A percentile compares a stretch with the other conserved stretches of the same genome.
These are phyloP conservation scores for Alethe diademata DNA, from an alignment of 2,113 vertebrate genomes.

Conservation along the genomic window DNA sequence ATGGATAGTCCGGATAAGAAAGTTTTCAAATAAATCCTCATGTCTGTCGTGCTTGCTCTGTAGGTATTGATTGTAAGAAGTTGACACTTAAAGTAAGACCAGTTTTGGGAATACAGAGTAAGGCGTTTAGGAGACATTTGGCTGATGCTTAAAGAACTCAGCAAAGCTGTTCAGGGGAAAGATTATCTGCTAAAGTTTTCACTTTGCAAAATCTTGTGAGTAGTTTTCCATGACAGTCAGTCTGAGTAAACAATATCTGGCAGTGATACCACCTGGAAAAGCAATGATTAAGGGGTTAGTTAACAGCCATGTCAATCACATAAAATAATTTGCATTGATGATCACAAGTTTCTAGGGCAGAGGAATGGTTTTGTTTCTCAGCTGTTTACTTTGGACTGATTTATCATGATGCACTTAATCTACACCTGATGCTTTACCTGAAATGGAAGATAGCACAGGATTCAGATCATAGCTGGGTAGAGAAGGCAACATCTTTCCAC, in stretches of 20 bases:
- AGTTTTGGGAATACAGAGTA: neutral
- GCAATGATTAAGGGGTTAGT: neutral
- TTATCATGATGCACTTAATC: neutral
- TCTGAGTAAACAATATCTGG: neutral
- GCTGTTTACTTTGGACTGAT: neutral
- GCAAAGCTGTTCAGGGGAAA: neutral
- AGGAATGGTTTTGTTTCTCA: neutral
- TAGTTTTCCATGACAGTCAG: neutral
- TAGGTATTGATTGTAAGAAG: neutral
- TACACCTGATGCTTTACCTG: neutral
- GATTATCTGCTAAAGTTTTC: neutral
- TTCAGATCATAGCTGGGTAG: neutral
- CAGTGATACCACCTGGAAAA: neutral
- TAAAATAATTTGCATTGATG: neutral
- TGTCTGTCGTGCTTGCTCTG: neutral
- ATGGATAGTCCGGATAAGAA: neutral
- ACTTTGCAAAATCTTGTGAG: neutral
- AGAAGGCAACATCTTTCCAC: neutral
- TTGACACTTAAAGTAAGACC: neutral
- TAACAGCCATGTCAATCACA: neutral
- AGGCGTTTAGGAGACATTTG: neutral
- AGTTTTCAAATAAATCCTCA: neutral
- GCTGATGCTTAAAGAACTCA: neutral
- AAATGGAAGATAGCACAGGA: neutral
- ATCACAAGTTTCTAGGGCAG: neutral